Evolutionary conservation across 2,888 invertebrate species (phyloP).

Genomic region (Nebria brevicollis): DNA sequence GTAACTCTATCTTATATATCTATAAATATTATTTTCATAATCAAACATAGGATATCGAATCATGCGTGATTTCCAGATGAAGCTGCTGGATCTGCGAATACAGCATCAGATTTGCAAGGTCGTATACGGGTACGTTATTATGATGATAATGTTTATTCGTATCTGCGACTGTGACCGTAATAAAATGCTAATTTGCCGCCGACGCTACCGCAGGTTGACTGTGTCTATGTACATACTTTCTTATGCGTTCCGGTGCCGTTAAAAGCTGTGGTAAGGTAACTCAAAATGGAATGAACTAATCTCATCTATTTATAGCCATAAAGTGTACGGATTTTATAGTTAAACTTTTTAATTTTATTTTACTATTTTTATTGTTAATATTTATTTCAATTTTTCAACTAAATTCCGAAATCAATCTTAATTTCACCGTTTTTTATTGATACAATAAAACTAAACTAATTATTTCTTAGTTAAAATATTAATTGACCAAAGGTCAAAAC

Average conservation of each 20-base stretch:
- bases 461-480: too few relatives aligned
- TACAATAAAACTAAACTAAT: too few relatives aligned
- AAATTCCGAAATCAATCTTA: too few relatives aligned
- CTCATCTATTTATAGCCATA: background rate
- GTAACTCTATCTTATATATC: too few relatives aligned
- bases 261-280: background rate
- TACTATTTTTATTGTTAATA: background rate
- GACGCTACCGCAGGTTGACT: conserved; percentile 7
- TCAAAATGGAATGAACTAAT: background rate
- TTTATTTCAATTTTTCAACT: too few relatives aligned
- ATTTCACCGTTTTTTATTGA: too few relatives aligned
- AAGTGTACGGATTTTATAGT: background rate
- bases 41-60: background rate
- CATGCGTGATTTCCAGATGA: background rate
- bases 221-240: conserved; percentile 22
- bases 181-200: conserved; percentile 42
- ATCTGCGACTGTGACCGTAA: conserved; percentile 34
- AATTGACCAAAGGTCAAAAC: too few relatives aligned
- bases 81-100: background rate
- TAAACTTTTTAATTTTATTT: background rate
- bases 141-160: conserved; percentile 30
- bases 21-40: background rate
- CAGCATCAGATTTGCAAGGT: background rate
- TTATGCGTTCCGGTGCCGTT: background rate
- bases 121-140: background rate